A percentile compares a stretch with the other conserved stretches of the same genome.
Conservation (phyloP, 2,113 vertebrate genomes). For the Psilopsiagon aurifrons region DNA sequence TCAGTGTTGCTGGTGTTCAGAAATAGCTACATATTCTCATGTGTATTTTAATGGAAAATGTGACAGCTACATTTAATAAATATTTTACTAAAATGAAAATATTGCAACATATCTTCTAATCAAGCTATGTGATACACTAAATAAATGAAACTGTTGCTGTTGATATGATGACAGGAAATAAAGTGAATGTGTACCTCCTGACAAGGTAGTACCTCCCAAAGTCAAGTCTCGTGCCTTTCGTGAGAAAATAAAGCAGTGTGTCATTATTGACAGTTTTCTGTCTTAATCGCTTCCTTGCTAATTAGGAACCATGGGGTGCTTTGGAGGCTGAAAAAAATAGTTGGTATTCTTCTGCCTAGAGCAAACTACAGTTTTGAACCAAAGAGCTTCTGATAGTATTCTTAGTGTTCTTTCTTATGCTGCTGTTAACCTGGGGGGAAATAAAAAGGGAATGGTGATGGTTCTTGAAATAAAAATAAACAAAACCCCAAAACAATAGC, state of each 20-base stretch:
- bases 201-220: background rate
- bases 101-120: background rate
- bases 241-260: background rate
- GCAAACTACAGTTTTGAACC: background rate
- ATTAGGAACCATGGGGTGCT: background rate
- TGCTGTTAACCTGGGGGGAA: background rate
- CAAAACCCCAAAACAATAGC: background rate
- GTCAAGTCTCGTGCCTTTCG: background rate
- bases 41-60: background rate
- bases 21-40: background rate
- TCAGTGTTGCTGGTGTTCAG: background rate
- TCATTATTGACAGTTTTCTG: background rate
- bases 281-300: background rate
- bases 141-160: background rate
- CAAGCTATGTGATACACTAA: fast-evolving
- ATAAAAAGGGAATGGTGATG: background rate
- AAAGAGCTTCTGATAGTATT: background rate
- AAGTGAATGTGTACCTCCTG: background rate
- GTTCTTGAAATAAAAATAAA: background rate
- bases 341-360: background rate
- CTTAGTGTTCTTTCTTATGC: background rate
- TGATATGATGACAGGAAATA: background rate
- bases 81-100: background rate
- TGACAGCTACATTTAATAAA: background rate
- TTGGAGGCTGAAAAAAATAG: background rate